Evolutionary conservation across 2,888 invertebrate genomes (phyloP).

Genomic region (Hedychridium roseum): DNA sequence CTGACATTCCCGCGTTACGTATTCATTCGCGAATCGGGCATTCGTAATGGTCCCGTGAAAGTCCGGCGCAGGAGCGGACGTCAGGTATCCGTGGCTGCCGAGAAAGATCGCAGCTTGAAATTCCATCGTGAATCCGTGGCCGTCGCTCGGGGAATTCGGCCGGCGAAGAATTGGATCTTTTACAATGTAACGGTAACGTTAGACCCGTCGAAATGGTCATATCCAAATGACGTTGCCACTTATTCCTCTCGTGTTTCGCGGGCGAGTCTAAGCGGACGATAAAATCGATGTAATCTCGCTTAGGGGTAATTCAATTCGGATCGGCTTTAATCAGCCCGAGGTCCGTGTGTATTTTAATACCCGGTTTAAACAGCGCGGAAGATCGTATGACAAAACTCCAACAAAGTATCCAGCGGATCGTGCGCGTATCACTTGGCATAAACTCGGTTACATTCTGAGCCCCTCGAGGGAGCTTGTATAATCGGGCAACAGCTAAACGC

Average conservation of each 20-base stretch:
- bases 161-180: no score
- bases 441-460: constrained; percentile 30
- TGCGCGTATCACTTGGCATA: constrained; percentile 45
- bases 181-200: no score
- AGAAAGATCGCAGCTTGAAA: no score
- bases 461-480: constrained; percentile 20
- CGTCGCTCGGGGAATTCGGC: background rate
- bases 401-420: constrained; percentile 18
- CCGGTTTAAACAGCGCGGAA: constrained; percentile 43
- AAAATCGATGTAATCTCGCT: constrained; percentile 35
- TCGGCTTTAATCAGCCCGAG: constrained; percentile 34
- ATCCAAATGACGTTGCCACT: no score
- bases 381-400: constrained; percentile 38
- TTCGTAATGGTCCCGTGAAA: no score
- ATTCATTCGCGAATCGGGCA: no score
- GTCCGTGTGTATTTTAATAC: constrained; percentile 16
- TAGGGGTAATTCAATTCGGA: constrained; percentile 33
- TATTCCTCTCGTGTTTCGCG: constrained; percentile 6
- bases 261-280: no score
- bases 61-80: no score
- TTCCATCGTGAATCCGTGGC: no score
- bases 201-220: no score
- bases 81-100: no score
- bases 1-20: no score
- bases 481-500: constrained; percentile 22